Base-by-base conservation (phyloP, 2,113 vertebrate genomes). In the Sterrhoptilus dennistouni region DNA sequence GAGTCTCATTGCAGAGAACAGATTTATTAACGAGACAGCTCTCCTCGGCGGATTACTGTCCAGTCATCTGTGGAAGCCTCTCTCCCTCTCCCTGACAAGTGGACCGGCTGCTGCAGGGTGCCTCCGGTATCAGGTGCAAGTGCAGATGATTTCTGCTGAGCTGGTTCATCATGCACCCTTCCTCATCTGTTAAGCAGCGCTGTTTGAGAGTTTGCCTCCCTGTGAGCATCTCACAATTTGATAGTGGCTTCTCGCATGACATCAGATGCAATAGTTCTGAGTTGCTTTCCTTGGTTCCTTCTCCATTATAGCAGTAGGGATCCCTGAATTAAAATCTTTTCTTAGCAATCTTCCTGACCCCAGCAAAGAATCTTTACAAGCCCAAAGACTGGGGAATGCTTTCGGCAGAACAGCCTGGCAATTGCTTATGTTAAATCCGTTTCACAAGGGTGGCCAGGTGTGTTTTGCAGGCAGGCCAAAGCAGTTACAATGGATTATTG, bases 71-170 rank as follows among this genome's bases (percentile, higher is more conserved):
- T 93, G 89, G 53, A 89, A 86, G 38, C 72, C 84, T 49, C 50
- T 93, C 71, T 82, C 49, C 20, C 35, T 44, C 52, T 78, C 60
- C 50, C 77, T 96, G 80, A 74, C 85, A 88, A 84, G 71, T 35
- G 68, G 87, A 57, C 89, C 4, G 56, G 83, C 56, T 90, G 90
- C 57, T 91, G 78, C 9, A 12, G 47, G 53, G 78, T 59, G 57
- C 47, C 65, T 79, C 77, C 1, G 29, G 93, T 81, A 89, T 92
- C 95, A 94, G 95, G 93, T 94, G 93, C 91, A 91, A 66, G 36
- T 0, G 3, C 69, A 74, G 87, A 72, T 79, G 87, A 70, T 91
- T 94, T 93, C 89, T 95, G 90, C 95, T 92, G 54, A 96, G 57
- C 56, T 59, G 68, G 60, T 77, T 87, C 80, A 63, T 85, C 70